Evolutionary conservation across 2,888 invertebrate genomes (phyloP).

Genomic region (Calameuta filiformis): DNA sequence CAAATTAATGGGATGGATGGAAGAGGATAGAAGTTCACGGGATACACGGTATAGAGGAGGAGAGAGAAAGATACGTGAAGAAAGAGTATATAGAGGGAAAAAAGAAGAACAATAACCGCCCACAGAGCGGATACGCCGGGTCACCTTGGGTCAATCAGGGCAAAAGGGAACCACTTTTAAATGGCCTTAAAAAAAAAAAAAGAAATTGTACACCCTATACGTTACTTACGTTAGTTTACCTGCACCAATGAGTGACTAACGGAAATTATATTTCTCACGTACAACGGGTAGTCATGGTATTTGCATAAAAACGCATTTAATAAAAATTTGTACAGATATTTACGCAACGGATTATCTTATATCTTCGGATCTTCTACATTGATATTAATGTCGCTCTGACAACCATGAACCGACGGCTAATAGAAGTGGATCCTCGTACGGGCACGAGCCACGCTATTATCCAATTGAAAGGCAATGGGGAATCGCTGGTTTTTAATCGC

Average conservation of each 20-base stretch:
- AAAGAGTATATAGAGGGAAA: slow-evolving; percentile 4
- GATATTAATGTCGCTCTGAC: slow-evolving; percentile 49
- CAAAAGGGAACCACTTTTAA: not conserved
- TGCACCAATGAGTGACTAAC: not conserved
- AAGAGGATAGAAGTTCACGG: not conserved
- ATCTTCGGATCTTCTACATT: slow-evolving; percentile 38
- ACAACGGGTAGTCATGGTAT: rapidly evolving
- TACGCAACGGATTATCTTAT: slow-evolving; percentile 13
- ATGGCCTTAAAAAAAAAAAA: not conserved
- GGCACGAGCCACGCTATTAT: slow-evolving; percentile 49
- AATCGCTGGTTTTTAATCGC: slow-evolving; percentile 6
- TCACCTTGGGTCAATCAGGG: slow-evolving; percentile 27
- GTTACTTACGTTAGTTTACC: not conserved
- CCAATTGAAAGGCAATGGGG: slow-evolving; percentile 36
- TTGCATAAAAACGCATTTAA: not conserved
- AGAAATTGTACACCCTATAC: not conserved
- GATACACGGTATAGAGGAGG: not conserved
- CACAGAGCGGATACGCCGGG: slow-evolving; percentile 45
- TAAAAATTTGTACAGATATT: not conserved
- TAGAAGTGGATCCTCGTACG: slow-evolving; percentile 44
- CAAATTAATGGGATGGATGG: not conserved
- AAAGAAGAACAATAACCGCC: not conserved
- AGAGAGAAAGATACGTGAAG: slow-evolving; percentile 7
- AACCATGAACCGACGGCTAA: slow-evolving; percentile 38
- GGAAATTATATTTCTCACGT: not conserved